A percentile compares a stretch with the other conserved stretches of the same genome.
Conservation (phyloP, 2,888 invertebrate genomes). For the Acleris emargana region DNA sequence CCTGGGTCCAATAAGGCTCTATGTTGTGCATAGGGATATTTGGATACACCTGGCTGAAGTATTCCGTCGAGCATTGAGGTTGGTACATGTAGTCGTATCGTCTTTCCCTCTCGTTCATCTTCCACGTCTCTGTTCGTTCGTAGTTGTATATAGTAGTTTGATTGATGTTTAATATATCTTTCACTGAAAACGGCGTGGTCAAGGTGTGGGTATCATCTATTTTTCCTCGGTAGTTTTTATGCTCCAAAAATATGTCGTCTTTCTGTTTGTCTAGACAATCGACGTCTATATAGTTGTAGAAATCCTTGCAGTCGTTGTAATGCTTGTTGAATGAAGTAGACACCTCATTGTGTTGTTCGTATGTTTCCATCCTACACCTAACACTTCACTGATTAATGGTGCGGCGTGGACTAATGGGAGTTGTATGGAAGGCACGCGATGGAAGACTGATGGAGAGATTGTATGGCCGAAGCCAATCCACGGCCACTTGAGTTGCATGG, state of each 20-base stretch:
- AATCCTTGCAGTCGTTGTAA: constrained; percentile 65
- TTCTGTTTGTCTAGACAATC: constrained; percentile 53
- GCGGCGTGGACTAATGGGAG: constrained; percentile 45
- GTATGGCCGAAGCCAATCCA: constrained; percentile 69
- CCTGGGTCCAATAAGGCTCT: constrained; percentile 69
- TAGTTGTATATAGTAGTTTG: constrained; percentile 60
- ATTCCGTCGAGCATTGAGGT: constrained; percentile 63
- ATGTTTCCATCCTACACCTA: constrained; percentile 65
- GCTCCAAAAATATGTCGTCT: constrained; percentile 49
- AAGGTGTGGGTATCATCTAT: constrained; percentile 58
- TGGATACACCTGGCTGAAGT: constrained; percentile 62
- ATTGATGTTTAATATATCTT: constrained; percentile 71
- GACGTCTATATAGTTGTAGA: constrained; percentile 54
- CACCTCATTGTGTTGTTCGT: constrained; percentile 72
- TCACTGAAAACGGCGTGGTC: constrained; percentile 73
- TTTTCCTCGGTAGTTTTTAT: constrained; percentile 58
- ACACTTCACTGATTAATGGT: constrained; percentile 60
- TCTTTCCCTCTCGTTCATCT: constrained; percentile 58
- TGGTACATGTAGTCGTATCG: constrained; percentile 61
- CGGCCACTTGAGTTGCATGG: constrained; percentile 56
- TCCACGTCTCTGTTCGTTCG: constrained; percentile 69
- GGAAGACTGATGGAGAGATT: constrained; percentile 76
- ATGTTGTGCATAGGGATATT: constrained; percentile 65
- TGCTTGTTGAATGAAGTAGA: constrained; percentile 64
- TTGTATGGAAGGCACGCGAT: constrained; percentile 64